A percentile compares a stretch with the other conserved stretches of the same genome.
phyloP scores from a whole-genome alignment of 2,888 invertebrate species.

The Imbricaverruca yamaguchii region DNA sequence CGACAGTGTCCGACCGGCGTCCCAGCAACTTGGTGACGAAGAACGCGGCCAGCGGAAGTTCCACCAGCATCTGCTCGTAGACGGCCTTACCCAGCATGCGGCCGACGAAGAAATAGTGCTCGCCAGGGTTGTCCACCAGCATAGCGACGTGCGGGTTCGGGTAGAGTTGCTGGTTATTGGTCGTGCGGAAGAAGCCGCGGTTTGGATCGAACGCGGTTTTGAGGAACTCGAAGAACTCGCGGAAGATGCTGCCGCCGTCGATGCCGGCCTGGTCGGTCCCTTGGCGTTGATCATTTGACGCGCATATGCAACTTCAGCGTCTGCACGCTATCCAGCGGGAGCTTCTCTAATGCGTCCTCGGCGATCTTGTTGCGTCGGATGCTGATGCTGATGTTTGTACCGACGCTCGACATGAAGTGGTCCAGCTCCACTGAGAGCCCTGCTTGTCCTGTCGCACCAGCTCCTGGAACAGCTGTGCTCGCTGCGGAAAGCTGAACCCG shows the following conservation, averaged over 20 bases:
- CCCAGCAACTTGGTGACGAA: conserved; percentile 83
- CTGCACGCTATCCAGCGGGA: conserved; percentile 82
- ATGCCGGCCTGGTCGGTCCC: conserved; percentile 92
- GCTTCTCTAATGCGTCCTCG: conserved; percentile 93
- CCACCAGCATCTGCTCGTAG: conserved; percentile 89
- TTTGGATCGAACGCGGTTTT: conserved; percentile 96
- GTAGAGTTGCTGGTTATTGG: conserved; percentile 77
- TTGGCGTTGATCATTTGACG: conserved; percentile 80
- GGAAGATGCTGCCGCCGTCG: conserved; percentile 93
- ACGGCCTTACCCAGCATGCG: conserved; percentile 90
- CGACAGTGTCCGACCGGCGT: conserved; percentile 61
- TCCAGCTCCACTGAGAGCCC: conserved; percentile 64
- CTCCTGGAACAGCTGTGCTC: conserved; percentile 76
- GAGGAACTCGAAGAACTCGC: conserved; percentile 85
- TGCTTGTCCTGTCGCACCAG: conserved; percentile 57
- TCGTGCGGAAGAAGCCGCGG: conserved; percentile 81
- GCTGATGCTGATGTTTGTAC: conserved; percentile 56
- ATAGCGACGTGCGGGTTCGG: conserved; percentile 89
- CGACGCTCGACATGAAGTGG: conserved; percentile 64
- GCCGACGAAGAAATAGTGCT: conserved; percentile 92
- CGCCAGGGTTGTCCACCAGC: conserved; percentile 69
- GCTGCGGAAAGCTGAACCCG: conserved; percentile 80
- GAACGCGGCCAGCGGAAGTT: conserved; percentile 91
- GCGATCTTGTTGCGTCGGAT: conserved; percentile 88
- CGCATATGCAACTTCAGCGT: conserved; percentile 76